These are phyloP conservation scores for Dermatemys mawii DNA, from an alignment of 2,113 vertebrate species.

Conservation along the genomic window DNA sequence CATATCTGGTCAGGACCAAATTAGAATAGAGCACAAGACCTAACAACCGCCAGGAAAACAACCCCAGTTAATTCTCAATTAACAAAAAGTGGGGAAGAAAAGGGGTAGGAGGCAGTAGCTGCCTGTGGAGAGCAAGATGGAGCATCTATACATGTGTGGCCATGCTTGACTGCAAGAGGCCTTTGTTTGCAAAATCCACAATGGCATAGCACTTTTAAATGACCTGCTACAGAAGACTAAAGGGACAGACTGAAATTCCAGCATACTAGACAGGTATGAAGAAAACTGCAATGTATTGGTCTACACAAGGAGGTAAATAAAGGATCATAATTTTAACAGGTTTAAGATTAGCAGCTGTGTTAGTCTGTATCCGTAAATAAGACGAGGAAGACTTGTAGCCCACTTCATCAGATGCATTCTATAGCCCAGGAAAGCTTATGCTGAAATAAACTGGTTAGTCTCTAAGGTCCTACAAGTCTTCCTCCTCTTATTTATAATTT, in stretches of 20 bases:
- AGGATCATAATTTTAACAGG: neutral
- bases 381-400: no score
- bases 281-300: neutral
- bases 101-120: slow-evolving; percentile 16
- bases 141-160: neutral
- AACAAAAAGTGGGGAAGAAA: neutral
- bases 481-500: no score
- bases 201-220: neutral
- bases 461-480: no score
- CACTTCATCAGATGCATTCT: no score
- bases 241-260: neutral
- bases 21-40: neutral
- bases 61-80: slow-evolving; percentile 1
- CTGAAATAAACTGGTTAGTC: no score
- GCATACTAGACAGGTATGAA: neutral
- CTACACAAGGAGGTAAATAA: rapidly evolving
- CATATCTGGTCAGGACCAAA: neutral
- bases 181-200: slow-evolving; percentile 10
- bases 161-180: neutral
- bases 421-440: no score
- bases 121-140: neutral
- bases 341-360: no score
- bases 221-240: slow-evolving; percentile 18
- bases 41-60: neutral
- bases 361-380: no score